These are phyloP conservation scores for Thunnus albacares DNA, from an alignment of 2,797 vertebrate genomes.

Conservation along the genomic window DNA sequence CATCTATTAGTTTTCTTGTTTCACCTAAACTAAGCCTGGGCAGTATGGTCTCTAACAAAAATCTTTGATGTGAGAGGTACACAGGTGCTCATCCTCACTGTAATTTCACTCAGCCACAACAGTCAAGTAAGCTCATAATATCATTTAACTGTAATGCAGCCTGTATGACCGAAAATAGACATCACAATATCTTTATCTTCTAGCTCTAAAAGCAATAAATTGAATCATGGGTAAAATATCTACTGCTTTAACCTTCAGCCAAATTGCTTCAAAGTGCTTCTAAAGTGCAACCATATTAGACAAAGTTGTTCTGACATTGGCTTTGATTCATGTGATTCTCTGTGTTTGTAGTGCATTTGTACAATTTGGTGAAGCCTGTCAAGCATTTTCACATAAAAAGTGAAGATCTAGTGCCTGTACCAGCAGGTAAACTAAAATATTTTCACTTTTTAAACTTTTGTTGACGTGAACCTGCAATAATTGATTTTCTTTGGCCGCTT, in stretches of 20 bases:
- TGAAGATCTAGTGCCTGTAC: neutral
- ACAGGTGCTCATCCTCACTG: neutral
- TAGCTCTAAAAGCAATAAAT: neutral
- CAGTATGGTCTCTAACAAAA: neutral
- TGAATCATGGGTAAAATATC: neutral
- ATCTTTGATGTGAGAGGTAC: neutral
- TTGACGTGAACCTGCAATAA: neutral
- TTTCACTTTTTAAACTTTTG: neutral
- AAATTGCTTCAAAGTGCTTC: slow-evolving; percentile 1
- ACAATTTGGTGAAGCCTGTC: neutral
- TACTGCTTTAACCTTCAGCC: neutral
- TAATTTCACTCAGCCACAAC: slow-evolving; percentile 8
- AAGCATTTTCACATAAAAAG: neutral
- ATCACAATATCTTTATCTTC: neutral
- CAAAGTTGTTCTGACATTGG: slow-evolving; percentile 3
- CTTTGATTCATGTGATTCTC: neutral
- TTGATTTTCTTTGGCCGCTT: too few relatives aligned
- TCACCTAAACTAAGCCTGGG: neutral
- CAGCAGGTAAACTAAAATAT: neutral
- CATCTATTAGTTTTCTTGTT: neutral
- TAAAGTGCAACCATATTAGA: slow-evolving; percentile 11
- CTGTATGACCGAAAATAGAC: neutral
- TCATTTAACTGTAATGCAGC: slow-evolving; percentile 1
- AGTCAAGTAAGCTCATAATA: neutral
- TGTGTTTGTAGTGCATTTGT: neutral